phyloP scores from a whole-genome alignment of 2,888 invertebrate species.

The Panopea generosa region DNA sequence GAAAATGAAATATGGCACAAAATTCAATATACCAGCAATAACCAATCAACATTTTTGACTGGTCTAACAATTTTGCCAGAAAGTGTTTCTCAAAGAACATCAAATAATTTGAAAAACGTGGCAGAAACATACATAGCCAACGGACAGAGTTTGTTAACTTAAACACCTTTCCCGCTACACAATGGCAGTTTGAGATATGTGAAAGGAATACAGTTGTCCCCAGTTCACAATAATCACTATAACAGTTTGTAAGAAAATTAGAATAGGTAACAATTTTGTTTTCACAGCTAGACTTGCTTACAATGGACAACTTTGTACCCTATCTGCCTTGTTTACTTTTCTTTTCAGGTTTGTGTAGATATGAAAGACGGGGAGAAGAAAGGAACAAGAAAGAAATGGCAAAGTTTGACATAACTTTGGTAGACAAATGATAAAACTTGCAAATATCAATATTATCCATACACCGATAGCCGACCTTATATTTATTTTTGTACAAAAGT shows the following conservation, averaged over 20 bases:
- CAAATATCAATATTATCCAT: constrained; percentile 22
- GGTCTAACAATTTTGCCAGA: too few species aligned
- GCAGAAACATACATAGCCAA: too few species aligned
- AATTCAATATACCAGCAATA: too few species aligned
- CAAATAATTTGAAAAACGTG: too few species aligned
- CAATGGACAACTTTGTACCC: constrained; percentile 9
- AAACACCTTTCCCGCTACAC: too few species aligned
- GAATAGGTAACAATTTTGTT: constrained; percentile 20
- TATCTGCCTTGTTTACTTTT: constrained; percentile 26
- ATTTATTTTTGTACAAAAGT: constrained; percentile 25
- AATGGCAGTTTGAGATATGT: too few species aligned
- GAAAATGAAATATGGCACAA: too few species aligned
- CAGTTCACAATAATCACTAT: constrained; percentile 26
- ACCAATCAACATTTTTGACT: too few species aligned
- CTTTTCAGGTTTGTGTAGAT: constrained; percentile 20
- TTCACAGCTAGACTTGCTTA: constrained; percentile 29
- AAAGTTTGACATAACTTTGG: constrained; percentile 37
- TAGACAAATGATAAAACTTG: constrained; percentile 31
- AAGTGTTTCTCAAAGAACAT: too few species aligned
- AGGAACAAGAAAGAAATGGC: constrained; percentile 22
- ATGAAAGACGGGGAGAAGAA: constrained; percentile 17
- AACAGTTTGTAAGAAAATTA: constrained; percentile 31
- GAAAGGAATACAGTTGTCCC: too few species aligned
- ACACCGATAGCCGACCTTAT: neutral
- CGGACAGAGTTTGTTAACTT: too few species aligned